Evolutionary conservation across 2,888 invertebrate species (phyloP).

Genomic region (Trissolcus brochymenae): DNA sequence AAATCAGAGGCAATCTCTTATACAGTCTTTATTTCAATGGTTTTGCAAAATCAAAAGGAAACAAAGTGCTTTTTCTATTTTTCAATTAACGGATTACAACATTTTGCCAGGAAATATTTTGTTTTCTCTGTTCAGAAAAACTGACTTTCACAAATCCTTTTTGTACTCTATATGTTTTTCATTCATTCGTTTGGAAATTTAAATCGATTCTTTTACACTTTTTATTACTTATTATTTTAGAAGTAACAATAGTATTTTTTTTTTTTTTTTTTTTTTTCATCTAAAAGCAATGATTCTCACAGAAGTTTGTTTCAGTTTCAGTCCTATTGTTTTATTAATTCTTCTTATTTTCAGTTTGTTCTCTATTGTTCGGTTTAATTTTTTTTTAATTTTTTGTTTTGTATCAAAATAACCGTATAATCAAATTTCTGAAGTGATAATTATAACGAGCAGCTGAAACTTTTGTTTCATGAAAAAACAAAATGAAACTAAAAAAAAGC

Average conservation of each 20-base stretch:
- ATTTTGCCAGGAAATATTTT: slow-evolving; percentile 19
- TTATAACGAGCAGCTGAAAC: slow-evolving; percentile 33
- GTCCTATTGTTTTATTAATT: no score
- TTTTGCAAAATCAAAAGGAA: slow-evolving; percentile 27
- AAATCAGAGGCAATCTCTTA: no score
- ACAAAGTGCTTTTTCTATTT: slow-evolving; percentile 31
- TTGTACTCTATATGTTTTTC: slow-evolving; percentile 1
- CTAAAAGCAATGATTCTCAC: no score
- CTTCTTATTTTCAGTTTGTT: no score
- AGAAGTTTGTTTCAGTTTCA: no score
- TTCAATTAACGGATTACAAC: slow-evolving; percentile 36
- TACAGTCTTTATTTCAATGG: slow-evolving; percentile 19
- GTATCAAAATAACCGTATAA: slow-evolving; percentile 4
- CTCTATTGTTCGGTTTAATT: not conserved
- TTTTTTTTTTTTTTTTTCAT: no score
- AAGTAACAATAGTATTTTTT: no score
- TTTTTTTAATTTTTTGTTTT: not conserved
- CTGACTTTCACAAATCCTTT: not conserved
- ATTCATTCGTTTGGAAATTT: slow-evolving; percentile 2
- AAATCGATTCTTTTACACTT: not conserved
- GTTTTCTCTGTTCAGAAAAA: not conserved
- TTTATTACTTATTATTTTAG: no score
- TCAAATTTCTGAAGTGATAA: slow-evolving; percentile 29
- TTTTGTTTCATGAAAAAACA: slow-evolving; percentile 10
- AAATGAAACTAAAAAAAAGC: not conserved